Base-by-base conservation (phyloP, 2,113 vertebrate species). In the Mustela nigripes region DNA sequence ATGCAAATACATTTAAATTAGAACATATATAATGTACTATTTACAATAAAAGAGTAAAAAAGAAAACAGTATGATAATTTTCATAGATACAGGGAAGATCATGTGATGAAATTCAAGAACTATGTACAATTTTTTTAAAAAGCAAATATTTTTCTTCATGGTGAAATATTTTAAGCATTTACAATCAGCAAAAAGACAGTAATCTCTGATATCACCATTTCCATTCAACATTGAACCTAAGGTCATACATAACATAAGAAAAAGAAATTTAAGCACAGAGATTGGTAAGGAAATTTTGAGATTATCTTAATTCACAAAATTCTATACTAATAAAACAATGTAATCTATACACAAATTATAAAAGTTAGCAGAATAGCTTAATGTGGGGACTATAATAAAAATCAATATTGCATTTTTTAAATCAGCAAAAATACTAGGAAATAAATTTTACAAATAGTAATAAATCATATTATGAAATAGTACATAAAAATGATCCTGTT, bases 261-360 rank as follows among this genome's bases (percentile, higher is more conserved):
- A 87, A 92, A 60, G 16, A 16, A 33, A 19, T 0, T 58, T 50
- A 74, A 0, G 1, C 45, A 53, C 39, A 39, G 74, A 56, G 15
- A 50, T 62, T 83, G 16, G 8, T 81, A 76, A 95, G 1, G 19
- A 89, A 45, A 91, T 80, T 28, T 19, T 33, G 42, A 90, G 62
- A 76, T 84, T 88, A 50, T 60, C 31, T 86, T 92, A 71, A 86
- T 78, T 95, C 48, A 92, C 24, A 58, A 62, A 89, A 56, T 73
- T 89, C 31, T 83, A 42, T 82, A 21, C 50, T 21, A 92, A 83
- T 85, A 83, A 88, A 81, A 14, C 2, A 73, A 71, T 74, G 28
- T 67, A 83, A 79, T 84, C 28, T 15, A 45, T 56, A 69, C 11
- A 50, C 36, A 95, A 78, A 50, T 74, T 39, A 67, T 36, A 63